phyloP scores from a whole-genome alignment of 2,797 vertebrate genomes.

The Bothrops alternatus region DNA sequence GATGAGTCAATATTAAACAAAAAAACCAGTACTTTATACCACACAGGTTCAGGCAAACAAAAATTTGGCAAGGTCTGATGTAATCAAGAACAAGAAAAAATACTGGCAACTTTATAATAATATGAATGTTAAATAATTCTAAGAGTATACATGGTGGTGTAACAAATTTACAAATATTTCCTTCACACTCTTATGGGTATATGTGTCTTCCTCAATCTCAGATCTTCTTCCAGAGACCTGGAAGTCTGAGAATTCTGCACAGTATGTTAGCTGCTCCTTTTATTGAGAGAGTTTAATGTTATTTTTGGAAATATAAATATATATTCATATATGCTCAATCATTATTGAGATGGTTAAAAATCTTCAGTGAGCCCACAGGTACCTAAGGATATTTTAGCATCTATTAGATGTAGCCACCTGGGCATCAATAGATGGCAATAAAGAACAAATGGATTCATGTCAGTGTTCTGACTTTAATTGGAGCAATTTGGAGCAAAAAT shows the following conservation, averaged over 20 bases:
- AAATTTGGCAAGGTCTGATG: background rate
- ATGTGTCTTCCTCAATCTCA: background rate
- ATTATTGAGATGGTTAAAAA: background rate
- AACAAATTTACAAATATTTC: background rate
- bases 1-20: constrained; percentile 8
- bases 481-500: background rate
- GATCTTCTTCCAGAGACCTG: too few species aligned
- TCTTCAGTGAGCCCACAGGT: background rate
- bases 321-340: background rate
- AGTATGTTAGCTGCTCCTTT: background rate
- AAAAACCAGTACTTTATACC: background rate
- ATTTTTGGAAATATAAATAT: background rate
- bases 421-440: background rate
- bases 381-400: constrained; percentile 2
- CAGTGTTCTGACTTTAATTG: constrained; percentile 3
- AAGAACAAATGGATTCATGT: background rate
- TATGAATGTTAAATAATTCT: background rate
- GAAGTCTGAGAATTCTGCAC: background rate
- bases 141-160: background rate
- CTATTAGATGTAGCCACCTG: background rate
- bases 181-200: background rate
- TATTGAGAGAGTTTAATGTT: background rate
- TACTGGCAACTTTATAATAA: background rate
- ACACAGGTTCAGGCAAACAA: background rate
- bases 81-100: background rate